Conservation (phyloP, 2,888 invertebrate genomes). For the Anaspis maculata region DNA sequence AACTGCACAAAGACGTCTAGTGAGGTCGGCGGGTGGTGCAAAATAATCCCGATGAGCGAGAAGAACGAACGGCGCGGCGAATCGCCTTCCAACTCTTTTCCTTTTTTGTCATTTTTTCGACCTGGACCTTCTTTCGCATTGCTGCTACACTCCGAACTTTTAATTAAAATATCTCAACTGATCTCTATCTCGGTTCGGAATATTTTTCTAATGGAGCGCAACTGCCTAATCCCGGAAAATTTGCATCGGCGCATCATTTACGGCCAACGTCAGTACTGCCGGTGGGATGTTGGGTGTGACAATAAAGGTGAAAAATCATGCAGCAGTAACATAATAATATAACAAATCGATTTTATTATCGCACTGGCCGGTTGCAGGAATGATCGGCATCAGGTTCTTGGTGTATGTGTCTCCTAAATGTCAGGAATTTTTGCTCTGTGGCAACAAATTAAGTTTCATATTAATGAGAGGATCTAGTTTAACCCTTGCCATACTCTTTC, state of each 20-base stretch:
- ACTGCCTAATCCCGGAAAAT: not conserved
- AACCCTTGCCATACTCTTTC: not conserved
- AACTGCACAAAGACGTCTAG: slow-evolving; percentile 30
- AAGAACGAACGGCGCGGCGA: slow-evolving; percentile 8
- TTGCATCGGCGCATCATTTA: no score
- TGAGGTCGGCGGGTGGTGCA: slow-evolving; percentile 39
- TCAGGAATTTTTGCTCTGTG: not conserved
- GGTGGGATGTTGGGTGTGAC: no score
- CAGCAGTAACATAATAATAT: no score
- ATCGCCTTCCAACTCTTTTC: slow-evolving; percentile 15
- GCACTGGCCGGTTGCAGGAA: no score
- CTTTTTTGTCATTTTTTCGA: slow-evolving; percentile 6
- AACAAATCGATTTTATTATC: no score
- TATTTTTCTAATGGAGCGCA: slow-evolving; percentile 28
- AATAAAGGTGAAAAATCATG: no score
- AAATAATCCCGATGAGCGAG: slow-evolving; percentile 28
- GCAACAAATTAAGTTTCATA: no score
- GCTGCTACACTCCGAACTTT: no score
- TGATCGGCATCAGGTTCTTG: not conserved
- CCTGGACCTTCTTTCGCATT: slow-evolving; percentile 21
- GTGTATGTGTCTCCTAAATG: not conserved
- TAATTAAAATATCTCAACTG: slow-evolving; percentile 41
- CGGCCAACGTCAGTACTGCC: no score
- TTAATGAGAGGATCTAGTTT: no score
- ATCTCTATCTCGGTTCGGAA: slow-evolving; percentile 32